phyloP scores from a whole-genome alignment of 2,113 vertebrate species.

The Micromys minutus region DNA sequence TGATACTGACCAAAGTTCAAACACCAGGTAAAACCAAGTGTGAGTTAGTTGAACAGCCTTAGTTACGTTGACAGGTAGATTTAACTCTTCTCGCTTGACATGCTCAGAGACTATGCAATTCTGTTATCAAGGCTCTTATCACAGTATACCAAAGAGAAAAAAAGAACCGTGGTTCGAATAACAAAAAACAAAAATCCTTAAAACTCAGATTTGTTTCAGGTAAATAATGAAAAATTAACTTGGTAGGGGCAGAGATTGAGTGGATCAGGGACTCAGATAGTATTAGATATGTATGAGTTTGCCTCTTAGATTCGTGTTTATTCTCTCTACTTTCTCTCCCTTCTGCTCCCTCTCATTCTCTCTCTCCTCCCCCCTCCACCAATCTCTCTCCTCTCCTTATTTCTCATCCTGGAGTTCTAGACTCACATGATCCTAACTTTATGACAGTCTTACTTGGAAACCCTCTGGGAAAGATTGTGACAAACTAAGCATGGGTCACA shows the following conservation, averaged over 20 bases:
- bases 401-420: neutral
- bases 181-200: neutral
- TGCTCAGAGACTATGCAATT: neutral
- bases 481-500: neutral
- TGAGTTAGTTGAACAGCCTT: neutral
- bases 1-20: conserved; percentile 31
- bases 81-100: neutral
- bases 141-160: neutral
- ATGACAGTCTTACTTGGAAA: neutral
- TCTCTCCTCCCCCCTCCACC: neutral
- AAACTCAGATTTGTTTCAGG: neutral
- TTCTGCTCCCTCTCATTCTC: neutral
- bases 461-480: neutral
- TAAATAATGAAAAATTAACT: neutral
- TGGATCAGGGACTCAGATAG: neutral
- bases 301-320: neutral
- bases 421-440: neutral
- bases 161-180: neutral
- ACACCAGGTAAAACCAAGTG: conserved; percentile 9
- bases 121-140: neutral
- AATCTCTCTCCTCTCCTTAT: neutral
- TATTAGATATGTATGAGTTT: neutral
- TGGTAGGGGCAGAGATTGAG: neutral
- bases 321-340: neutral
- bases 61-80: conserved; percentile 45